Base-by-base conservation (phyloP, 2,797 vertebrate genomes). In the Chelon labrosus region DNA sequence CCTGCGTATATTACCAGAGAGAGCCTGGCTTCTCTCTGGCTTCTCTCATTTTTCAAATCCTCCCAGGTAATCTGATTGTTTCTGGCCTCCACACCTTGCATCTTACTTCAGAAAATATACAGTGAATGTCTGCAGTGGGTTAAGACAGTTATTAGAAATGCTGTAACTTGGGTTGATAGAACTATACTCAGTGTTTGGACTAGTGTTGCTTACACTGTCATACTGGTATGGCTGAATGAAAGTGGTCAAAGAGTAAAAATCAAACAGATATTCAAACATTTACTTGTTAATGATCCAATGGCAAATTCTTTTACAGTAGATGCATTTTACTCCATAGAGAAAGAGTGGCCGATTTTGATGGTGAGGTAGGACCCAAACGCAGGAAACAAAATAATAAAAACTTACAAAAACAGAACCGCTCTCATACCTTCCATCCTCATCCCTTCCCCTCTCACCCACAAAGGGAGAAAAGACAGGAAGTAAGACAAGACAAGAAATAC, bases 91-190 rank as follows among this genome's bases (percentile, higher is more conserved):
- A 52, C 27, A 67, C 70, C 70, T 69, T 70, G 61, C 71, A 54
- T 62, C 62, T 65, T 62, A 68, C 75, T 65, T 80, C 5, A 59
- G 19, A 44, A 44, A 35, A 80, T 58, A 58, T 54, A 67, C 69
- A 67, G 25, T 39, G 71, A 22, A 22, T 56, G 46, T 77, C 38
- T 65, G 59, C 49, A 71, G 53, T 37, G 42, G 73, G 74, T 80
- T 27, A 62, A 82, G 75, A 77, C 52, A 78, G 72, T 80, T 85
- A 88, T 87, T 82, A 66, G 66, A 89, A 82, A 82, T 73, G 65
- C 60, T 62, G 68, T 77, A 87, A 78, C 41, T 22, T 27, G 31
- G 77, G 54, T 75, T 86, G 87, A 88, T 74, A 90, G 87, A 81
- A 73, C 68, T 84, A 79, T 92, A 27, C 25, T 27, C 25, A 27